These are phyloP conservation scores for Saturnia japonica DNA, from an alignment of 2,888 invertebrate genomes.

Conservation along the genomic window DNA sequence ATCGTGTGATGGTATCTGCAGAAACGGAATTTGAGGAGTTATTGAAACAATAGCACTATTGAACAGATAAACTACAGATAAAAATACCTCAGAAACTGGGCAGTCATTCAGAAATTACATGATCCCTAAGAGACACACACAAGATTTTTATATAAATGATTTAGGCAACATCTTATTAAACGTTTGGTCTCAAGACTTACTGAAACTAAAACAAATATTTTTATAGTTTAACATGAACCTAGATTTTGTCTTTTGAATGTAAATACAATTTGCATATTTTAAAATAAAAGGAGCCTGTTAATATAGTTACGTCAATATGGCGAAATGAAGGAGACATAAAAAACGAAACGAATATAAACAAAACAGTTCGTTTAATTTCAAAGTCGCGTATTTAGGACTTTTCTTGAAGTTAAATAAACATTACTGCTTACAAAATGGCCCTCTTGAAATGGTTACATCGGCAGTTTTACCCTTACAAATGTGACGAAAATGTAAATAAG, in stretches of 20 bases:
- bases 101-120: no score
- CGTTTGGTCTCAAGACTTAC: no score
- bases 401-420: slow-evolving; percentile 57
- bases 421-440: slow-evolving; percentile 58
- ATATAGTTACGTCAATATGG: background rate
- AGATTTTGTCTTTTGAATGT: no score
- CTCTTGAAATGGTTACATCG: slow-evolving; percentile 61
- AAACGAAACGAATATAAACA: slow-evolving; percentile 31
- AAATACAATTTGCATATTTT: background rate
- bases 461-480: slow-evolving; percentile 66
- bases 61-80: no score
- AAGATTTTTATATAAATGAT: no score
- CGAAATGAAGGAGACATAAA: slow-evolving; percentile 19
- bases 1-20: no score
- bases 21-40: no score
- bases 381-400: slow-evolving; percentile 51
- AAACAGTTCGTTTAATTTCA: slow-evolving; percentile 48
- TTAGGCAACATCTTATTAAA: no score
- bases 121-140: no score
- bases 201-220: background rate
- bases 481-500: slow-evolving; percentile 66
- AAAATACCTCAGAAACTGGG: no score
- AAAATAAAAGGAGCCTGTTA: background rate
- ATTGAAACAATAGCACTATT: no score
- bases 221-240: background rate